phyloP scores from a whole-genome alignment of 2,888 invertebrate genomes.

The Orthonychiurus folsomi region DNA sequence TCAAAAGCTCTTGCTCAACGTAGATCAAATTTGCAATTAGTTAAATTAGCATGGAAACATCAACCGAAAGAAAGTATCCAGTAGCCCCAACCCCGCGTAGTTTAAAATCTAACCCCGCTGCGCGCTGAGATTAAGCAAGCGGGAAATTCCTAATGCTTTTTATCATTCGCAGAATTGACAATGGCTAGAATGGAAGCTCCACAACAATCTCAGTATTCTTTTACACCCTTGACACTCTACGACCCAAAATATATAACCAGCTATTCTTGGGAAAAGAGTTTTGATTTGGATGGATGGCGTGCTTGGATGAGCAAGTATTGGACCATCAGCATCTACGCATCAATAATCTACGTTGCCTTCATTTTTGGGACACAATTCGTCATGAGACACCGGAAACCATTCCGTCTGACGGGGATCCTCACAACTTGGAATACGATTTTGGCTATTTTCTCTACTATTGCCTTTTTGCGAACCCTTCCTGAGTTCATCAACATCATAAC shows the following conservation, averaged over 20 bases:
- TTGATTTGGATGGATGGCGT: constrained; percentile 29
- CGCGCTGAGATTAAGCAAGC: no score
- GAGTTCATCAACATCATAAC: constrained; percentile 31
- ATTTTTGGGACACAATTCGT: constrained; percentile 26
- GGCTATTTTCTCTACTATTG: constrained; percentile 33
- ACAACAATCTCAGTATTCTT: no score
- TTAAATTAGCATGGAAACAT: no score
- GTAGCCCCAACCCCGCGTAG: no score
- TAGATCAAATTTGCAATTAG: no score
- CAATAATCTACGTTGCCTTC: constrained; percentile 27
- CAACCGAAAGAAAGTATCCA: no score
- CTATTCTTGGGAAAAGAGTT: constrained; percentile 26
- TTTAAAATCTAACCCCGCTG: no score
- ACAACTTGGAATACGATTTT: constrained; percentile 31
- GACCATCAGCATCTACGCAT: constrained; percentile 24
- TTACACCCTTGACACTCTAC: not conserved
- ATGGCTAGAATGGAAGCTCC: constrained; percentile 2
- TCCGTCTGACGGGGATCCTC: constrained; percentile 29
- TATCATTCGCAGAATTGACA: constrained; percentile 1
- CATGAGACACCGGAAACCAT: constrained; percentile 29
- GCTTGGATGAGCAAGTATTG: constrained; percentile 29
- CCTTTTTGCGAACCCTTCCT: constrained; percentile 29
- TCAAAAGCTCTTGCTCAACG: no score
- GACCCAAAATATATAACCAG: constrained; percentile 28
- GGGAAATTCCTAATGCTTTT: no score